Percentiles rank a stretch among this genome's conserved stretches.
These are phyloP conservation scores for Drosophila guanche DNA, from an alignment of 1,140 invertebrate genomes.

Conservation along the genomic window DNA sequence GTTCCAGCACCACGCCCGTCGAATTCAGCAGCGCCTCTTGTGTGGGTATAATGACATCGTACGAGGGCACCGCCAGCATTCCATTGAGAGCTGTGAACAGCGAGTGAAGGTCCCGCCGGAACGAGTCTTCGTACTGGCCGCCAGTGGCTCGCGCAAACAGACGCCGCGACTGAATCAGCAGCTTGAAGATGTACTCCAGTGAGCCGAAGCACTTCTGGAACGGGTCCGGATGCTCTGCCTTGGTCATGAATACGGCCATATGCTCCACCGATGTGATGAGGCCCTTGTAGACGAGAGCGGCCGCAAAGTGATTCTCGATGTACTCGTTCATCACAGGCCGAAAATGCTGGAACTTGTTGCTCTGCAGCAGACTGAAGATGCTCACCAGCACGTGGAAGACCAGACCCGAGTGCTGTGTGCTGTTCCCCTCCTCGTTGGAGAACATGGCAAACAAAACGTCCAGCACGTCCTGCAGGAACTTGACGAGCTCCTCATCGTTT, in stretches of 20 bases:
- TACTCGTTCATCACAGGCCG: slow-evolving; percentile 97
- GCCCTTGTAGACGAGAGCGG: slow-evolving; percentile 97
- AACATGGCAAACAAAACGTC: slow-evolving; percentile 98
- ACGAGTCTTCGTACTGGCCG: slow-evolving; percentile 94
- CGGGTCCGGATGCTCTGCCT: slow-evolving; percentile 92
- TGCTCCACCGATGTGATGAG: slow-evolving; percentile 94
- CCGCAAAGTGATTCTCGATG: slow-evolving; percentile 97
- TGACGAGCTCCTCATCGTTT: slow-evolving; percentile 95
- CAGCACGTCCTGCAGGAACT: slow-evolving; percentile 97
- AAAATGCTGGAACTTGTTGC: slow-evolving; percentile 97
- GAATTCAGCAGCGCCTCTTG: slow-evolving; percentile 86
- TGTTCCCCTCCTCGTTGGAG: slow-evolving; percentile 96
- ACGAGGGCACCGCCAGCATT: slow-evolving; percentile 88
- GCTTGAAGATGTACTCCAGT: slow-evolving; percentile 97
- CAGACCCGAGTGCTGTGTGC: slow-evolving; percentile 87
- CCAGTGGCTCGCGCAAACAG: slow-evolving; percentile 95
- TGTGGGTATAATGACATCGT: slow-evolving; percentile 90
- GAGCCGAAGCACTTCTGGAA: slow-evolving; percentile 96
- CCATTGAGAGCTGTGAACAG: slow-evolving; percentile 91
- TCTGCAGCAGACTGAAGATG: slow-evolving; percentile 95
- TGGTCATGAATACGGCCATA: slow-evolving; percentile 94
- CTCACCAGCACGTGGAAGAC: slow-evolving; percentile 91
- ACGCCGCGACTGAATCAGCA: slow-evolving; percentile 95
- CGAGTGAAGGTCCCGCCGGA: slow-evolving; percentile 89
- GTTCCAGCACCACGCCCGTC: slow-evolving; percentile 85